Evolutionary conservation across 2,113 vertebrate species (phyloP).

Genomic region (Gopherus evgoodei): DNA sequence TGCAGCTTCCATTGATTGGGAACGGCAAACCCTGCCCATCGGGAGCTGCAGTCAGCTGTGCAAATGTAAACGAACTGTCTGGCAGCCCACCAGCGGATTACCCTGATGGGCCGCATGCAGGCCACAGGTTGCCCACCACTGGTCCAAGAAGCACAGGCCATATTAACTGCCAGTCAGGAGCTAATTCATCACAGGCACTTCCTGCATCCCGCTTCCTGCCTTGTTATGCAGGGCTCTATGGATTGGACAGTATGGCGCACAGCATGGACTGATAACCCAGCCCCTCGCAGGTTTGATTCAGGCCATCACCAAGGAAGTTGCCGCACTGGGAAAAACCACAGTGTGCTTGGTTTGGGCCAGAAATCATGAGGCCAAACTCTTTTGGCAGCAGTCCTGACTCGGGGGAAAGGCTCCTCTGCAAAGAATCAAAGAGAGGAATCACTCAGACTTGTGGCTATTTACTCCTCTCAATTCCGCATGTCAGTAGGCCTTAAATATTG

Average conservation of each 20-base stretch:
- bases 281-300: background rate
- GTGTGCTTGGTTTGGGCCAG: background rate
- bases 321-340: background rate
- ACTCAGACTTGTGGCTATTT: background rate
- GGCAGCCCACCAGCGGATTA: too few species aligned
- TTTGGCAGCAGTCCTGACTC: background rate
- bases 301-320: background rate
- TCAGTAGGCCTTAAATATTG: background rate
- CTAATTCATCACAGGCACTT: slow-evolving; percentile 48
- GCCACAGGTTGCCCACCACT: too few species aligned
- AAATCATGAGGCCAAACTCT: background rate
- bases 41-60: too few species aligned
- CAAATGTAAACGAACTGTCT: too few species aligned
- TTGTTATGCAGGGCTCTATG: slow-evolving; percentile 38
- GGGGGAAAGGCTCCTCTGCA: background rate
- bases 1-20: too few species aligned
- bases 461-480: background rate
- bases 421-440: background rate
- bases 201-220: slow-evolving; percentile 1
- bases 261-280: background rate
- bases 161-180: slow-evolving; percentile 13
- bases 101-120: too few species aligned
- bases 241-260: fast-evolving
- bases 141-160: background rate
- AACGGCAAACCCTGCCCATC: too few species aligned